Percentiles rank a stretch among this genome's conserved stretches.
These are phyloP conservation scores for Knipowitschia caucasica DNA, from an alignment of 2,797 vertebrate species.

Conservation along the genomic window DNA sequence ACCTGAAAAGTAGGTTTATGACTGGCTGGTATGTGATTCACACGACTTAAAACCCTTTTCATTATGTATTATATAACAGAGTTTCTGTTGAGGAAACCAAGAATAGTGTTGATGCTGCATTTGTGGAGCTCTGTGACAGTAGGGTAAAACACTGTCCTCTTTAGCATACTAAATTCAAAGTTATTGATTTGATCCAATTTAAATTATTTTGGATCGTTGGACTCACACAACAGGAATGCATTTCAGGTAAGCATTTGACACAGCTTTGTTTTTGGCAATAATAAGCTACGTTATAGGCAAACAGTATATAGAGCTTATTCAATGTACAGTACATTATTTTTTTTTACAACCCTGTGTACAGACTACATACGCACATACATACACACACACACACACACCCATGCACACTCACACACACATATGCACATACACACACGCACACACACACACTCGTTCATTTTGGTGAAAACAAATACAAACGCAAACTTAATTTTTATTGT, in stretches of 20 bases:
- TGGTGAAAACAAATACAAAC: too few species aligned
- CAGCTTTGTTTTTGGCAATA: neutral
- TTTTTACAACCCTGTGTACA: too few species aligned
- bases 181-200: neutral
- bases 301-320: too few species aligned
- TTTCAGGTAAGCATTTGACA: constrained; percentile 45
- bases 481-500: too few species aligned
- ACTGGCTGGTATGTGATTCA: constrained; percentile 45
- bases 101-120: neutral
- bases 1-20: constrained; percentile 73
- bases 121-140: neutral
- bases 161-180: neutral
- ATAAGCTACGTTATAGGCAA: neutral
- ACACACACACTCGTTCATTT: too few species aligned
- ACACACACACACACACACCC: too few species aligned
- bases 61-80: neutral
- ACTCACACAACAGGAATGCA: constrained; percentile 34
- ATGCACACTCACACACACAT: too few species aligned
- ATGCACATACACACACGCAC: too few species aligned
- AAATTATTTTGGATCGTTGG: neutral
- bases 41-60: constrained; percentile 23
- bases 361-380: too few species aligned
- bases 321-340: too few species aligned
- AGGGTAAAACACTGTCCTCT: neutral
- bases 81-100: constrained; percentile 30